phyloP scores from a whole-genome alignment of 1,140 invertebrate species.

The Anoplolepis gracilipes region DNA sequence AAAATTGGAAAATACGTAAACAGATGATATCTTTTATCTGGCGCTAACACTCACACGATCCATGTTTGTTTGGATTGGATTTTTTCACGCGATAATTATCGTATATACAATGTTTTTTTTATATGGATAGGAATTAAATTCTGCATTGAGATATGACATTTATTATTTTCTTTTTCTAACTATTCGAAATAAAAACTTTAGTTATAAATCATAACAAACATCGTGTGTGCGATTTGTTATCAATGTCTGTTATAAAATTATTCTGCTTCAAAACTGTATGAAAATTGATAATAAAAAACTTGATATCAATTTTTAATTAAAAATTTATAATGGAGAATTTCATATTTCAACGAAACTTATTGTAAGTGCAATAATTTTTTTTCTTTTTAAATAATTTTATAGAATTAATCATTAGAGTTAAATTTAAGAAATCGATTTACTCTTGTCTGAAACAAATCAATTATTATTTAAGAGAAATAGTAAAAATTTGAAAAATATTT shows the following conservation, averaged over 20 bases:
- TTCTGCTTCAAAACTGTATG: background rate
- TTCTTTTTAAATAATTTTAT: background rate
- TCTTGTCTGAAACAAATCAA: background rate
- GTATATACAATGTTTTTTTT: background rate
- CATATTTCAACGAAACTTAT: background rate
- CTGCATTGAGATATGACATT: background rate
- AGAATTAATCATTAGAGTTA: background rate
- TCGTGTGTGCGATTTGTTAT: constrained; percentile 27
- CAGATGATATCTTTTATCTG: background rate
- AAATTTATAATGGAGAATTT: constrained; percentile 3
- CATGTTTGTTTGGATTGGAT: background rate
- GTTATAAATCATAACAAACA: constrained; percentile 1
- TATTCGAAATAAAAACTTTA: constrained; percentile 25
- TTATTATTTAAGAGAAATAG: background rate
- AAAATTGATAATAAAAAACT: background rate
- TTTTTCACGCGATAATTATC: constrained; percentile 9
- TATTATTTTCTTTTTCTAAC: background rate
- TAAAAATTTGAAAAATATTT: constrained; percentile 26
- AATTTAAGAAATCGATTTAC: background rate
- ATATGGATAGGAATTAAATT: background rate
- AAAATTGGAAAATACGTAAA: background rate
- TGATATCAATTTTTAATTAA: constrained; percentile 8
- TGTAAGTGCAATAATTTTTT: background rate
- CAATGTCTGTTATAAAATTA: background rate
- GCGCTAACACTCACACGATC: background rate